Percentiles rank a stretch among this genome's conserved stretches.
Conservation (phyloP, 2,113 vertebrate species). For the Podocnemis expansa region DNA sequence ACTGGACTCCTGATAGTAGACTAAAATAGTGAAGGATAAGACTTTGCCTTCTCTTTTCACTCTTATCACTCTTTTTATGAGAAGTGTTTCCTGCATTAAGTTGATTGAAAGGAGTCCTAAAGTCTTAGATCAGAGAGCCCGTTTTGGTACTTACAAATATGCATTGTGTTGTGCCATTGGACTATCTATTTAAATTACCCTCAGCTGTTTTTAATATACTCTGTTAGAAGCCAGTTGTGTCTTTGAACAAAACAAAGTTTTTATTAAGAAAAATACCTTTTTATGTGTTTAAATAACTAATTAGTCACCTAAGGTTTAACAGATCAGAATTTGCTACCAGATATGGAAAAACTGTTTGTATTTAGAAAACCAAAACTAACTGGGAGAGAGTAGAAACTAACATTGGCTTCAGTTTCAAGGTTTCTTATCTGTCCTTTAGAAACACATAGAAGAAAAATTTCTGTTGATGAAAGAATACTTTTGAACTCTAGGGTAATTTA, state of each 20-base stretch:
- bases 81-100: too few relatives aligned
- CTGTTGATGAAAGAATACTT: not conserved
- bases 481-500: not conserved
- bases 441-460: not conserved
- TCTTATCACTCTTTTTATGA: not conserved
- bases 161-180: too few relatives aligned
- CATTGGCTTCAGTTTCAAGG: not conserved
- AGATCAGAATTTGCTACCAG: not conserved
- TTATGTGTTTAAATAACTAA: fast-evolving
- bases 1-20: not conserved
- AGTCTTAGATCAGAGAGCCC: not conserved
- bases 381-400: not conserved
- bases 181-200: too few relatives aligned
- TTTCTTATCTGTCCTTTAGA: not conserved
- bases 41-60: not conserved
- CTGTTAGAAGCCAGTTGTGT: not conserved
- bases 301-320: not conserved
- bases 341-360: not conserved
- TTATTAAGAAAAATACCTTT: too few relatives aligned
- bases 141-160: not conserved
- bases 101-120: not conserved
- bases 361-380: not conserved
- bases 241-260: not conserved
- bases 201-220: not conserved
- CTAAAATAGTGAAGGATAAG: not conserved